Evolutionary conservation across 2,888 invertebrate species (phyloP).

Genomic region (Rhaphigaster nebulosa): DNA sequence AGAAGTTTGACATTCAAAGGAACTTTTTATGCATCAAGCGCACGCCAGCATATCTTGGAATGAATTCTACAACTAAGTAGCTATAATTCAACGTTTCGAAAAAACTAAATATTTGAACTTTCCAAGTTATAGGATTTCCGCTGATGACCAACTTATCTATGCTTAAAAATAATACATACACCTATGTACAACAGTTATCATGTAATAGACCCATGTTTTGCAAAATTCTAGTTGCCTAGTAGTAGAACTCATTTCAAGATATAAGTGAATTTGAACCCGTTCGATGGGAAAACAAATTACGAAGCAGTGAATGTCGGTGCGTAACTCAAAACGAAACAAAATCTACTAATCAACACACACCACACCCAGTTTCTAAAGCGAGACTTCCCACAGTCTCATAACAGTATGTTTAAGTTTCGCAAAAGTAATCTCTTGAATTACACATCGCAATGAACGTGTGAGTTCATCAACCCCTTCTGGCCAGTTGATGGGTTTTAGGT

Average conservation of each 20-base stretch:
- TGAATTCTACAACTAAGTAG: too few species aligned
- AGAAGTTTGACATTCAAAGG: background rate
- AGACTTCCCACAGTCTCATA: background rate
- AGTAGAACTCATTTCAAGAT: too few species aligned
- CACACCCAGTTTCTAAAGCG: background rate
- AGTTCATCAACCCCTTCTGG: background rate
- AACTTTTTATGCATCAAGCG: background rate
- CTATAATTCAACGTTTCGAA: too few species aligned
- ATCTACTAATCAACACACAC: background rate
- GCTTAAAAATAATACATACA: too few species aligned
- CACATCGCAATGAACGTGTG: background rate
- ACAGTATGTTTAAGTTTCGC: background rate
- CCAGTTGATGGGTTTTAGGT: background rate
- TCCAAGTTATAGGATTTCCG: too few species aligned
- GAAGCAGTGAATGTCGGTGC: background rate
- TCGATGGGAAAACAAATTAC: background rate
- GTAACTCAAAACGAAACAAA: background rate
- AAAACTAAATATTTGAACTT: too few species aligned
- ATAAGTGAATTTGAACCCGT: background rate
- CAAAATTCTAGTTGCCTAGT: too few species aligned
- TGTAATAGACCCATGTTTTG: too few species aligned
- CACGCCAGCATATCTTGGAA: background rate
- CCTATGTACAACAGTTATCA: too few species aligned
- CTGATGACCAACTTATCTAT: too few species aligned
- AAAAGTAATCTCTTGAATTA: background rate